phyloP scores from a whole-genome alignment of 2,113 vertebrate species.

The Polypterus senegalus region DNA sequence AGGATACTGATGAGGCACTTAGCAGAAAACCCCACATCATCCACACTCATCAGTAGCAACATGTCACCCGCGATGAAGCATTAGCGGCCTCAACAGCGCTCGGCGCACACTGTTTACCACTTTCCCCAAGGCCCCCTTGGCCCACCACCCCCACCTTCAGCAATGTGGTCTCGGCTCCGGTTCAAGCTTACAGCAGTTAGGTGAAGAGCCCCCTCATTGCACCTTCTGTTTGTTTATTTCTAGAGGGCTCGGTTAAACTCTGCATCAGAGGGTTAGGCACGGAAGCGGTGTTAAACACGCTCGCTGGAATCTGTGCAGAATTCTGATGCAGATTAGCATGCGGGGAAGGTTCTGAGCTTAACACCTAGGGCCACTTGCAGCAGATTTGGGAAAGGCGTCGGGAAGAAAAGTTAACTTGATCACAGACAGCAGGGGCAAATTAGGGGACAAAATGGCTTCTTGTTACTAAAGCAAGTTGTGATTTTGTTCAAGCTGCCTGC shows the following conservation, averaged over 20 bases:
- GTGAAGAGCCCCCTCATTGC: background rate
- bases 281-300: no score
- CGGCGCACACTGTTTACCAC: slow-evolving; percentile 71
- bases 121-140: slow-evolving; percentile 78
- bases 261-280: no score
- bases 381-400: no score
- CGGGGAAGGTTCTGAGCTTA: no score
- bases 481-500: no score
- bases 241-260: background rate
- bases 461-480: no score
- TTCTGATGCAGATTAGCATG: no score
- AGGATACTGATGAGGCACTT: slow-evolving; percentile 99
- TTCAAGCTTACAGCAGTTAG: slow-evolving; percentile 37
- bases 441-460: no score
- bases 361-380: no score
- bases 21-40: slow-evolving; percentile 83
- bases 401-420: no score
- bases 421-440: no score
- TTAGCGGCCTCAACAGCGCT: slow-evolving; percentile 61
- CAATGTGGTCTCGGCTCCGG: slow-evolving; percentile 54
- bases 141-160: slow-evolving; percentile 34
- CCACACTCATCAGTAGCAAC: slow-evolving; percentile 75
- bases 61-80: slow-evolving; percentile 72
- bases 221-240: background rate
- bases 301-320: no score